A percentile compares a stretch with the other conserved stretches of the same genome.
phyloP scores from a whole-genome alignment of 2,888 invertebrate species.

The Eristalinus sepulchralis region DNA sequence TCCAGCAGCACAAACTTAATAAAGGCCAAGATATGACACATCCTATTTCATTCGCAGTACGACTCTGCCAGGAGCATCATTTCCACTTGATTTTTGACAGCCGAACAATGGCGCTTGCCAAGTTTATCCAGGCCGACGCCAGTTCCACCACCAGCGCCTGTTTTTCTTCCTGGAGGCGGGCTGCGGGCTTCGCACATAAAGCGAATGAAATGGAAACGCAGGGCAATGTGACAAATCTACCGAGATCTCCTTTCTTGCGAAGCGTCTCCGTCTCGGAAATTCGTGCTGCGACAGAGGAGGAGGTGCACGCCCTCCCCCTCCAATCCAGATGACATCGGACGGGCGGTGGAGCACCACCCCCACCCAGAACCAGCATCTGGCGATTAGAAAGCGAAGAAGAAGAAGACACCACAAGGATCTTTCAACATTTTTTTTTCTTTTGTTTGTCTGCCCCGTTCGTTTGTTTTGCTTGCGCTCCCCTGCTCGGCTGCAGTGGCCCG shows the following conservation, averaged over 20 bases:
- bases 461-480: not conserved
- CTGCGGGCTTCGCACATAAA: not conserved
- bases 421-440: conserved; percentile 8
- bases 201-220: conserved; percentile 11
- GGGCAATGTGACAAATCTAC: not conserved
- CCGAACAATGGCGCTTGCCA: conserved; percentile 30
- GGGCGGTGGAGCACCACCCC: not conserved
- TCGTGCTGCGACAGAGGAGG: not conserved
- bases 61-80: conserved; percentile 23
- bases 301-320: conserved; percentile 23
- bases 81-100: conserved; percentile 46
- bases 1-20: not conserved
- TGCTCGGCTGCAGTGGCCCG: not conserved
- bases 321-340: conserved; percentile 35
- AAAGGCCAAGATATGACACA: conserved; percentile 8
- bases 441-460: too few species aligned
- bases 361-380: conserved; percentile 36
- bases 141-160: not conserved
- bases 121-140: not conserved
- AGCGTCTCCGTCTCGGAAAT: not conserved
- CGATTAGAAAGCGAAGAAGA: conserved; percentile 44
- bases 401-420: conserved; percentile 1
- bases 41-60: conserved; percentile 35
- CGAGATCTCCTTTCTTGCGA: not conserved
- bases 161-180: not conserved